Base-by-base conservation (phyloP, 2,797 vertebrate genomes). In the Fistularia tabacaria region DNA sequence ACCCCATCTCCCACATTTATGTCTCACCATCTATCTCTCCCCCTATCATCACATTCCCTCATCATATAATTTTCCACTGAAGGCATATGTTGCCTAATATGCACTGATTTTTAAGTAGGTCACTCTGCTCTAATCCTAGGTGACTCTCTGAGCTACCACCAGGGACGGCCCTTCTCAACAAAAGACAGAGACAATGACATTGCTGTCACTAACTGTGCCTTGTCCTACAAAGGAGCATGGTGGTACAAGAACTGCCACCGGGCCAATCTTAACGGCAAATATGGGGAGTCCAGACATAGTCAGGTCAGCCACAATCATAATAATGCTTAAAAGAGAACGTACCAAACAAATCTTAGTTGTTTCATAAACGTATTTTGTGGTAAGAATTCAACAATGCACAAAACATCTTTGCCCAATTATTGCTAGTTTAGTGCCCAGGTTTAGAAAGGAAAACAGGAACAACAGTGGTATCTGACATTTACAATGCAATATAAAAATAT, bases 231-330 rank as follows among this genome's bases (percentile, higher is more conserved):
- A 90, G 97, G 97, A 62, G 97, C 97, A 6, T 99, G 97, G 97
- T 99, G 97, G 97, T 99, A 97, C 38, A 99, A 98, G 90, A 99
- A 99, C 86, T 99, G 97, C 83, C 97, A 99, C 79, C 91, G 97
- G 54, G 97, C 95, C 72, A 99, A 99, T 85, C 96, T 99, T 83
- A 99, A 99, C 0, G 97, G 97, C 74, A 98, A 99, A 85, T 99
- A 98, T 0, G 97, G 96, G 14, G 97, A 99, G 82, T 97, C 96
- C 77, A 91, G 95, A 78, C 97, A 99, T 89, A 99, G 97, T 57
- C 96, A 99, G 95, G 97, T 99, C 80, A 90, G 91, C 54, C 36
- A 12, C 39, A 40, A 6, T 8, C 39, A 40, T 8, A 10, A 8
- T 40, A 8, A 40, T 10, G 10, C 1, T 40, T 2, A 25, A 25